Evolutionary conservation across 2,113 vertebrate species (phyloP).

Genomic region (Lagenorhynchus albirostris): DNA sequence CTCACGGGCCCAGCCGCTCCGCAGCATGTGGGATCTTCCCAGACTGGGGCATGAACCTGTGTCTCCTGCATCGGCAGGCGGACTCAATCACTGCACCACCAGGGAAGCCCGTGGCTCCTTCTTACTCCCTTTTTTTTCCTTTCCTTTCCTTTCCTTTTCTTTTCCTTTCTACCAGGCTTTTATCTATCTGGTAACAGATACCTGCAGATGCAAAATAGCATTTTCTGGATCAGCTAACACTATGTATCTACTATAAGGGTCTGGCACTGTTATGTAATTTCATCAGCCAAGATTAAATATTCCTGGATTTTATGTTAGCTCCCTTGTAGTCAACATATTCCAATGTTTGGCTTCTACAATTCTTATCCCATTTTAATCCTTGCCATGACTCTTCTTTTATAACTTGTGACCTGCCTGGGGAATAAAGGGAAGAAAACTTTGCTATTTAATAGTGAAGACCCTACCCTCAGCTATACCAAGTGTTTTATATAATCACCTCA

Average conservation of each 20-base stretch:
- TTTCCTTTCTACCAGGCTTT: not conserved
- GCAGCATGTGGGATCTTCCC: too few species aligned
- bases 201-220: not conserved
- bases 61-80: too few species aligned
- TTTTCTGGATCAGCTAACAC: slow-evolving; percentile 34
- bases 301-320: not conserved
- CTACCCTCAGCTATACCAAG: not conserved
- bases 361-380: not conserved
- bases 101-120: not conserved
- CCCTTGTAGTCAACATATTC: not conserved
- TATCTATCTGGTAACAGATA: not conserved
- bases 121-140: not conserved
- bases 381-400: not conserved
- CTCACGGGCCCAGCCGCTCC: too few species aligned
- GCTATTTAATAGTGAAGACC: not conserved
- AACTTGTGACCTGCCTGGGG: not conserved
- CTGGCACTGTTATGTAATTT: slow-evolving; percentile 12
- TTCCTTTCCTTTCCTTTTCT: not conserved
- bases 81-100: too few species aligned
- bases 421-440: slow-evolving; percentile 29
- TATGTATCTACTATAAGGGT: not conserved
- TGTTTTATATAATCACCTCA: not conserved
- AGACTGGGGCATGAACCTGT: too few species aligned
- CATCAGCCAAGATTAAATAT: slow-evolving; percentile 13
- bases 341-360: not conserved